Percentiles rank a stretch among this genome's conserved stretches.
phyloP scores from a whole-genome alignment of 1,140 invertebrate genomes.

The Steinernema feltiae region DNA sequence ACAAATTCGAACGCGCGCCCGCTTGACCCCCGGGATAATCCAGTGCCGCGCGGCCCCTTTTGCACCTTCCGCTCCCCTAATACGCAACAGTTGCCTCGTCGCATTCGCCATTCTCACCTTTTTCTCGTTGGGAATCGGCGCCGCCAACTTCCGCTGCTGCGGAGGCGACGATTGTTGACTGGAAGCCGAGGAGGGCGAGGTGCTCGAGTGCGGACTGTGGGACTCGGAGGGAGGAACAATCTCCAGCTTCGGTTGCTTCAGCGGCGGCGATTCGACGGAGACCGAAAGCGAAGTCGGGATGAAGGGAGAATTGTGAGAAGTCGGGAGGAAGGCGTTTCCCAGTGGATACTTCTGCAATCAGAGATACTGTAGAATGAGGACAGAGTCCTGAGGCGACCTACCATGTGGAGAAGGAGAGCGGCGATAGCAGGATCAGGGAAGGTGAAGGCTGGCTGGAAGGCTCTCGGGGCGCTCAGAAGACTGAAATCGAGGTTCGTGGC shows the following conservation, averaged over 20 bases:
- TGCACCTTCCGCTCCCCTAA: background rate
- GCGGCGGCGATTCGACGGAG: background rate
- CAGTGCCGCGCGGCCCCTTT: slow-evolving; percentile 10
- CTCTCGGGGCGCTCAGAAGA: background rate
- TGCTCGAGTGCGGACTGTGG: background rate
- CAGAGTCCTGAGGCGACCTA: background rate
- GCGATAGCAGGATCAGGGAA: background rate
- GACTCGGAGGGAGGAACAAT: background rate
- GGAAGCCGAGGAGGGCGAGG: background rate
- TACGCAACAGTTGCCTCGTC: slow-evolving; percentile 17
- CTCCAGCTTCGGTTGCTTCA: background rate
- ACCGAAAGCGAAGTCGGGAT: background rate
- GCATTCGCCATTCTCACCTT: slow-evolving; percentile 5
- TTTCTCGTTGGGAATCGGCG: slow-evolving; percentile 30
- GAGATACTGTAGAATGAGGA: background rate
- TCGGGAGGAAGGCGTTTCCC: background rate
- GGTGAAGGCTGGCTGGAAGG: background rate
- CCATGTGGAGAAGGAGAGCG: background rate
- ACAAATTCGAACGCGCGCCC: background rate
- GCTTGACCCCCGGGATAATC: background rate
- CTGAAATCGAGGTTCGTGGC: background rate
- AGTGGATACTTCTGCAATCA: background rate
- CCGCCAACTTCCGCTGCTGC: slow-evolving; percentile 8
- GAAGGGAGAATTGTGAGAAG: background rate
- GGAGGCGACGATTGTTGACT: background rate